A percentile compares a stretch with the other conserved stretches of the same genome.
Conservation (phyloP, 2,797 vertebrate genomes). For the Cichlasoma orientale region DNA sequence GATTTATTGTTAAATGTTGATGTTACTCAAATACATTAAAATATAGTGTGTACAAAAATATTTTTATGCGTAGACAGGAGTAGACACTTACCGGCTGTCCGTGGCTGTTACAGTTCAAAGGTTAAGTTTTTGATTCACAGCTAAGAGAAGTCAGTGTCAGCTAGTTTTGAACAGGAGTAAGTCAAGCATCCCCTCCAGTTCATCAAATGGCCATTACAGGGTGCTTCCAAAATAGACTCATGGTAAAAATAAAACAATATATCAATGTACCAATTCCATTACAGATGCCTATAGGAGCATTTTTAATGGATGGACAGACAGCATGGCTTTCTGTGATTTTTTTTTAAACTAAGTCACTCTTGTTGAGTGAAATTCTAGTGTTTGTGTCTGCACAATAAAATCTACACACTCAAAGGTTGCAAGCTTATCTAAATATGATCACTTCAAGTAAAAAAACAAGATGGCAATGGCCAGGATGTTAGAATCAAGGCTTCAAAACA, state of each 20-base stretch:
- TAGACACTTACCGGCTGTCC: background rate
- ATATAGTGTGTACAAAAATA: background rate
- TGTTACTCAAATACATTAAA: background rate
- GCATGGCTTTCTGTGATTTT: background rate
- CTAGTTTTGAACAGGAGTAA: background rate
- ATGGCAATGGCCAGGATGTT: background rate
- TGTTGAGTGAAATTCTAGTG: background rate
- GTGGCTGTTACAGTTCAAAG: background rate
- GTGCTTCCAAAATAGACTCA: background rate
- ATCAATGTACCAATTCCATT: no score
- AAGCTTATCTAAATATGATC: background rate
- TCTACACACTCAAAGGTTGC: background rate
- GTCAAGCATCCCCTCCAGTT: background rate
- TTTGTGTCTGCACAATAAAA: background rate
- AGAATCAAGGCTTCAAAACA: background rate
- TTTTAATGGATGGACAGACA: background rate
- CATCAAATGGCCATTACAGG: background rate
- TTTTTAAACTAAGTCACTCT: background rate
- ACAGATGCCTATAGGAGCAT: background rate
- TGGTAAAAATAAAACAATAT: background rate
- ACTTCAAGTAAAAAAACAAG: rapidly evolving
- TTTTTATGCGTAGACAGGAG: background rate
- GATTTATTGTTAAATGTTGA: background rate
- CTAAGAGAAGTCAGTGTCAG: background rate
- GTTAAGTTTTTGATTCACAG: background rate